These are phyloP conservation scores for Cepaea hortensis DNA, from an alignment of 2,888 invertebrate species.

Conservation along the genomic window DNA sequence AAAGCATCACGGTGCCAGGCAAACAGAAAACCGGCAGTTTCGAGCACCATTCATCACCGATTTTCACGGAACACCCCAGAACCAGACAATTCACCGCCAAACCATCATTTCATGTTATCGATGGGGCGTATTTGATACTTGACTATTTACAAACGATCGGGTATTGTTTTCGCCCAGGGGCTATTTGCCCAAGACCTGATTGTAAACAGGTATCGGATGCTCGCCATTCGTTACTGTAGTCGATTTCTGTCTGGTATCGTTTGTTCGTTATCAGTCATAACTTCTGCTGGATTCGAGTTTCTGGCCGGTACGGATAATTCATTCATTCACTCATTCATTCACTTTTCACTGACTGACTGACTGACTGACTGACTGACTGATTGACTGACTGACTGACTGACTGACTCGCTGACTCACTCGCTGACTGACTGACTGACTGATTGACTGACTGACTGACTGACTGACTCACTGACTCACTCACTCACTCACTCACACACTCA, in stretches of 20 bases:
- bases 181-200: neutral
- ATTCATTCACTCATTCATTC: too few relatives aligned
- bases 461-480: neutral
- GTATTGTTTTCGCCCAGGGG: conserved; percentile 9
- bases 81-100: neutral
- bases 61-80: too few relatives aligned
- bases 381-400: neutral
- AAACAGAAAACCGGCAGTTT: too few relatives aligned
- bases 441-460: too few relatives aligned
- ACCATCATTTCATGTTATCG: conserved; percentile 11
- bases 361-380: neutral
- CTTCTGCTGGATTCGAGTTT: neutral
- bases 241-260: conserved; percentile 1
- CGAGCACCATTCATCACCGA: neutral
- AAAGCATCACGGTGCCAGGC: too few relatives aligned
- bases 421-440: neutral
- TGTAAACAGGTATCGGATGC: neutral
- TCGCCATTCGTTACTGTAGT: conserved; percentile 10
- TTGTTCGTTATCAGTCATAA: neutral
- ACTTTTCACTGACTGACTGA: neutral
- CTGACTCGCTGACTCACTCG: neutral
- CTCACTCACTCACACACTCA: neutral
- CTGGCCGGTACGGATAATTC: neutral
- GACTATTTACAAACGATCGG: conserved; percentile 7
- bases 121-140: conserved; percentile 12